Percentiles rank a stretch among this genome's conserved stretches.
These are phyloP conservation scores for Carettochelys insculpta DNA, from an alignment of 2,113 vertebrate species.

Conservation along the genomic window DNA sequence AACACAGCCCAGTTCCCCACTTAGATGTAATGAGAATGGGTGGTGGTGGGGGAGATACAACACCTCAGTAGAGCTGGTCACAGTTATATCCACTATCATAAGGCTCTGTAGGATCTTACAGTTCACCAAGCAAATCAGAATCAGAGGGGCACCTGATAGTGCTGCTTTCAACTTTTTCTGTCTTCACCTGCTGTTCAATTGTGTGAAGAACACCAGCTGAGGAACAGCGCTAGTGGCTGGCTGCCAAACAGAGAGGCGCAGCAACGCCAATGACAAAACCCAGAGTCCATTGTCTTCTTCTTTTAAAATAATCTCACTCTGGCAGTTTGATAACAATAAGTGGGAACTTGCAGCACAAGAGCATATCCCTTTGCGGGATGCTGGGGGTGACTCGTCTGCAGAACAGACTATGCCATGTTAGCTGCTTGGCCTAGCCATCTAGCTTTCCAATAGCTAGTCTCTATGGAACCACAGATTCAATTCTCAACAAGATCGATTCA, in stretches of 20 bases:
- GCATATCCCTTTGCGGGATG: neutral
- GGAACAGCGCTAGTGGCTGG: neutral
- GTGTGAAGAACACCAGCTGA: neutral
- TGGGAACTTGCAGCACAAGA: neutral
- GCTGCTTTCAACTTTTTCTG: conserved; percentile 7
- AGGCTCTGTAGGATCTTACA: neutral
- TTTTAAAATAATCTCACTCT: neutral
- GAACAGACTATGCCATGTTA: fast-evolving
- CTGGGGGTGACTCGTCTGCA: neutral
- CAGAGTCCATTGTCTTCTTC: neutral
- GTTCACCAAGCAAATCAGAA: neutral
- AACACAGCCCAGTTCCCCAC: conserved; percentile 53
- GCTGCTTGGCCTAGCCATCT: neutral
- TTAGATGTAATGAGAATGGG: neutral
- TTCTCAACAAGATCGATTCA: neutral
- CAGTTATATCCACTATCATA: neutral
- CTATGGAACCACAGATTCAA: neutral
- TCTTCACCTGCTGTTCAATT: neutral
- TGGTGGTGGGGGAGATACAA: fast-evolving
- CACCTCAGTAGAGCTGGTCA: neutral
- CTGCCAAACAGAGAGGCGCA: conserved; percentile 28
- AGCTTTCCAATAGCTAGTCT: neutral
- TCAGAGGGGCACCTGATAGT: neutral
- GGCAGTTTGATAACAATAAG: neutral
- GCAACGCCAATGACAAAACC: neutral